phyloP scores from a whole-genome alignment of 23 tunicate species.

The Trididemnum nubilum region DNA sequence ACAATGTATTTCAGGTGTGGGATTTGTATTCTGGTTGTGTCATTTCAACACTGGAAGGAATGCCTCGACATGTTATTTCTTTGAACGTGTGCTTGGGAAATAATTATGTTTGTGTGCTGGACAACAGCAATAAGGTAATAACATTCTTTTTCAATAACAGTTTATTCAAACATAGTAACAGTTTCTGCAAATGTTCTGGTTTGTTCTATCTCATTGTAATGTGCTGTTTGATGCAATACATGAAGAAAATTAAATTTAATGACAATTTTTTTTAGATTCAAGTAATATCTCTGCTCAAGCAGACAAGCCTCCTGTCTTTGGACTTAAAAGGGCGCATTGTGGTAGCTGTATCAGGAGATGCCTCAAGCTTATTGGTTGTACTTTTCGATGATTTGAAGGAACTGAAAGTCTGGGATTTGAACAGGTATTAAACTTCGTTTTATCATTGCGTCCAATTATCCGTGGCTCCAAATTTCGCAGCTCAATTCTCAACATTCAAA shows the following conservation, averaged over 20 bases:
- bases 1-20: constrained; percentile 82
- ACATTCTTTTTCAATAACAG: too few species aligned
- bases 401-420: constrained; percentile 79
- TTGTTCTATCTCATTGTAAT: too few species aligned
- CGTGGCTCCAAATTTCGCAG: too few species aligned
- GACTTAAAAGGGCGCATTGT: constrained; percentile 6
- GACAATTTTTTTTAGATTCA: constrained; percentile 55
- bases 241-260: too few species aligned
- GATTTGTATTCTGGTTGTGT: constrained; percentile 59
- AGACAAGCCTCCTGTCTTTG: constrained; percentile 36
- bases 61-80: constrained; percentile 43
- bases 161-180: too few species aligned
- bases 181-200: too few species aligned
- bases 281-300: constrained; percentile 53
- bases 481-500: too few species aligned
- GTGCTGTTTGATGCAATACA: too few species aligned
- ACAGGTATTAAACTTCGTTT: constrained; percentile 58
- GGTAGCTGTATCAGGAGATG: constrained; percentile 54
- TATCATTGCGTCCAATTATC: not conserved
- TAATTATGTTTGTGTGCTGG: constrained; percentile 45
- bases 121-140: constrained; percentile 48
- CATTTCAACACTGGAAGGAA: constrained; percentile 40
- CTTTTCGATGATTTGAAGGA: constrained; percentile 13
- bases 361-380: constrained; percentile 41
- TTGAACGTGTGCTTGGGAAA: constrained; percentile 69